Evolutionary conservation across 1,140 invertebrate genomes (phyloP), one percentile per base, ranked within the genome.

Genomic region (Magallana gigas): DNA sequence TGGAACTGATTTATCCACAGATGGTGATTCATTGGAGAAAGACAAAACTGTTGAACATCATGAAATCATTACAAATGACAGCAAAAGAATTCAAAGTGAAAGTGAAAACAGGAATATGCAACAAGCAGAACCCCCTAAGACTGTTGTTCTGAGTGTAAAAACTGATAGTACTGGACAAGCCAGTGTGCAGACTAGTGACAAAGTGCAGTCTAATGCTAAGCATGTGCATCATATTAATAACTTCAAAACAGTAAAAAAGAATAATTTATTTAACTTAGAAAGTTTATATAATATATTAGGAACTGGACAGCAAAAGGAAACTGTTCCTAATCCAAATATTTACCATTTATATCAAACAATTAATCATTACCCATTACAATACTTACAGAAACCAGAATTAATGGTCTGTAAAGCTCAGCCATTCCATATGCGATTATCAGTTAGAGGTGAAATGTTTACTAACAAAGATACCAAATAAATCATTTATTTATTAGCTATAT

Each of bases 371-470:
- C 85, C 90, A 58, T 95, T 93, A 89, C 95, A 95, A 82, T 96
- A 96, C 90, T 92, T 95, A 83, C 96, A 96, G 92, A 95, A 96
- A 29, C 94, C 94, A 23, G 95, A 96, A 91, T 91, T 96, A 8
- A 91, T 97, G 56, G 95, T 96, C 56, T 97, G 97, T 91, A 96
- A 96, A 81, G 96, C 96, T 36, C 96, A 96, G 86, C 96, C 96
- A 71, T 97, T 97, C 93, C 94, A 97, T 76, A 96, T 96, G 94
- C 95, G 96, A 88, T 96, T 97, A 94, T 97, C 96, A n/a, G 94
- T 97, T 80, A 95, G 96, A 68, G 97, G 97, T 16, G 96, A 97
- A 95, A 94, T 95, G 90, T 95, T 94, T 92, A 11, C 68, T 29
- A 9, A 29, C 8, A 12, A 76, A 9, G 12, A 29, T 23, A 23